Percentiles rank a stretch among this genome's conserved stretches.
Conservation (phyloP, 2,797 vertebrate species). For the Amphiprion clarkii region DNA sequence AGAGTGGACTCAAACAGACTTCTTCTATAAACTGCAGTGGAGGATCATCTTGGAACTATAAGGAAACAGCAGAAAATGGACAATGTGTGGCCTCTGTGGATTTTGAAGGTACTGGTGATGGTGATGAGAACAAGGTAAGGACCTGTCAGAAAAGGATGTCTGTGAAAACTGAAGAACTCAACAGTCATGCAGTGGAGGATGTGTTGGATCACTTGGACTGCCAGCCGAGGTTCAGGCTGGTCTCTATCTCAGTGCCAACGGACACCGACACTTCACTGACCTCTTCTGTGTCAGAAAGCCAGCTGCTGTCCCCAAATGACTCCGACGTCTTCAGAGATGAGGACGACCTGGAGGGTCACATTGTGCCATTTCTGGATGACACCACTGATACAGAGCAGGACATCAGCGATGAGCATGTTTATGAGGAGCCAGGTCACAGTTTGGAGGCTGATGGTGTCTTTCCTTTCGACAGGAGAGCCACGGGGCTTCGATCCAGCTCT, state of each 20-base stretch:
- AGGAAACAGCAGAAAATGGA: conserved; percentile 46
- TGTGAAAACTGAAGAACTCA: conserved; percentile 38
- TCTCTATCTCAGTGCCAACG: conserved; percentile 72
- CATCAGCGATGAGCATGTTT: conserved; percentile 79
- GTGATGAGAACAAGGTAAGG: conserved; percentile 37
- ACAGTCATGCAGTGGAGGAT: conserved; percentile 21
- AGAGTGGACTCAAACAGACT: conserved; percentile 28
- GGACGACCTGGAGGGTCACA: conserved; percentile 75
- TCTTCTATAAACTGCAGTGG: conserved; percentile 21
- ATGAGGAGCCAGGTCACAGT: conserved; percentile 81
- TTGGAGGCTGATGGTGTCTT: conserved; percentile 81
- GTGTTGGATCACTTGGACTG: conserved; percentile 54
- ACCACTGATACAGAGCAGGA: conserved; percentile 74
- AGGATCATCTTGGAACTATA: conserved; percentile 36
- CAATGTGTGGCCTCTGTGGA: conserved; percentile 54
- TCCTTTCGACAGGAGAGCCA: conserved; percentile 79
- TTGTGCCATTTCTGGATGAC: conserved; percentile 76
- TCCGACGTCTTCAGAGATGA: conserved; percentile 69
- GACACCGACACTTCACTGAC: conserved; percentile 69
- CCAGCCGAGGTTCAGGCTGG: conserved; percentile 71
- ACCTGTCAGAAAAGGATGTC: conserved; percentile 41
- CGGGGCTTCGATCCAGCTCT: conserved; percentile 85
- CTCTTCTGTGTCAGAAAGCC: conserved; percentile 73
- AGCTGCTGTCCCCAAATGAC: conserved; percentile 65
- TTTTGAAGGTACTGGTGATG: conserved; percentile 26